Evolutionary conservation across 2,888 invertebrate species (phyloP), one percentile per base, ranked within the genome.

Genomic region (Anthophora plumipes): DNA sequence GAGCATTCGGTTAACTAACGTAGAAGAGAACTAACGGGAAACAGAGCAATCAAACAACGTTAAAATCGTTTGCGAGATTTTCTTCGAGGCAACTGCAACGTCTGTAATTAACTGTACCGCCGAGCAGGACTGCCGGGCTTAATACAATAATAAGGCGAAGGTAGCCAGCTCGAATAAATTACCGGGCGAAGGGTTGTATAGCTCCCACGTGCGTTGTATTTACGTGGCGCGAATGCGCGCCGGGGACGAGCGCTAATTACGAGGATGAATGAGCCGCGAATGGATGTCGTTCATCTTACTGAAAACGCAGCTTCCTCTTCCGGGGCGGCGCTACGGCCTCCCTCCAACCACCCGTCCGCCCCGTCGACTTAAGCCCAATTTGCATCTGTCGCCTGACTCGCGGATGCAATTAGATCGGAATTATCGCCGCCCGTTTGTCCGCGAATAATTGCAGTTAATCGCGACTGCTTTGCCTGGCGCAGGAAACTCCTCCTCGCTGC

Each of bases 141-240:
- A 89, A 90, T 90, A 89, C 89, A 89, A 90, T 90, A 90, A 90
- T 89, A 90, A 91, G 90, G 86, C 85, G 87, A 88, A 88, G 80
- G 88, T 87, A 85, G 85, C 84, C 83, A 17, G 83, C 77, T 83
- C 88, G 90, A 90, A 91, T 90, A 88, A 89, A 90, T 90, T 90
- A 91, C 77, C 76, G 22, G n/a, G 63, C 41, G 25, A 55, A 79
- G 80, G 85, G 77, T 85, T 82, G 85, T 83, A 89, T 84, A 85
- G 88, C 86, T 89, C 89, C 90, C 89, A 69, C 82, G 89, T 83
- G 89, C 89, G 88, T 86, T 86, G 88, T 89, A 89, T 90, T 90
- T 89, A 88, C 86, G 85, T 86, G 84, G 86, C 87, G 86, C 84
- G 86, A 83, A 78, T 80, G 71, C 83, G 79, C 81, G 80, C 69